A percentile compares a stretch with the other conserved stretches of the same genome.
These are phyloP conservation scores for Melitaea cinxia DNA, from an alignment of 1,140 invertebrate genomes.

Conservation along the genomic window DNA sequence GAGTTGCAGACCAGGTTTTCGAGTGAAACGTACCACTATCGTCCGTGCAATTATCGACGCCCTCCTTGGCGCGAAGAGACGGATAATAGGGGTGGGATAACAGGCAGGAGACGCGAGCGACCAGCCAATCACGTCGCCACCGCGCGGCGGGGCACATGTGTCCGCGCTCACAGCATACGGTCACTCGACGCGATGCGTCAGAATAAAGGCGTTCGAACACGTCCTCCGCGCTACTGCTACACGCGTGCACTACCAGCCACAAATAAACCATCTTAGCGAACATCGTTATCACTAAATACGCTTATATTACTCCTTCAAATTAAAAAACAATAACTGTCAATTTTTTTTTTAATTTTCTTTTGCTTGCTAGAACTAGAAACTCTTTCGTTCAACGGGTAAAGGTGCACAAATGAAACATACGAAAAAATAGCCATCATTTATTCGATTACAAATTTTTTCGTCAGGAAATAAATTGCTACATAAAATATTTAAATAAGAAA, in stretches of 20 bases:
- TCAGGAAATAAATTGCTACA: slow-evolving; percentile 77
- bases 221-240: slow-evolving; percentile 14
- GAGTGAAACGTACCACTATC: background rate
- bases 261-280: background rate
- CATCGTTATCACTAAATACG: background rate
- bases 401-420: slow-evolving; percentile 52
- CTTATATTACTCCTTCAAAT: background rate
- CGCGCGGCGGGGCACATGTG: slow-evolving; percentile 30
- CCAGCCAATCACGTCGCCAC: slow-evolving; percentile 26
- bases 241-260: background rate
- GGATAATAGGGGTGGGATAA: background rate
- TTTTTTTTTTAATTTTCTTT: background rate
- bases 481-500: slow-evolving; percentile 75
- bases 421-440: slow-evolving; percentile 76
- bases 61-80: slow-evolving; percentile 19
- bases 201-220: slow-evolving; percentile 16
- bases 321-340: background rate
- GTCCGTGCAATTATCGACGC: slow-evolving; percentile 13
- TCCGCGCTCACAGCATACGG: slow-evolving; percentile 5
- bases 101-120: slow-evolving; percentile 25
- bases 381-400: background rate
- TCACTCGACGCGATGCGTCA: slow-evolving; percentile 20
- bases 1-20: too few species aligned
- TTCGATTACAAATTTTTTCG: slow-evolving; percentile 78
- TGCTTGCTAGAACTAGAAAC: background rate